These are phyloP conservation scores for Nebria ingens DNA, from an alignment of 1,140 invertebrate genomes.

Conservation along the genomic window DNA sequence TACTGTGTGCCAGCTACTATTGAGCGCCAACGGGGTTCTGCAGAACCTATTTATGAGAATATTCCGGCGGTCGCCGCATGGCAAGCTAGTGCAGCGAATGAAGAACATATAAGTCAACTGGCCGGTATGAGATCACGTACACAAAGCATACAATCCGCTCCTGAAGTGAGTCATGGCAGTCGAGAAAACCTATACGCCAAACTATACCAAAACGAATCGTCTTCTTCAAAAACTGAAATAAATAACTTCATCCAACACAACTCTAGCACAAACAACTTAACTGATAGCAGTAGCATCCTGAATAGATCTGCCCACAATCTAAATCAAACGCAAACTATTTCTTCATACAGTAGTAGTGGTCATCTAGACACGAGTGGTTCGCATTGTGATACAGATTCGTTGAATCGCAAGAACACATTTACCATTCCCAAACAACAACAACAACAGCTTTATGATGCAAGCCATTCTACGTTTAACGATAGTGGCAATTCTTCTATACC, in stretches of 20 bases:
- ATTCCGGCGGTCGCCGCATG: conserved; percentile 42
- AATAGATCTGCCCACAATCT: conserved; percentile 21
- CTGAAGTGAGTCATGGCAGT: conserved; percentile 34
- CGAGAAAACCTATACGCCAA: conserved; percentile 29
- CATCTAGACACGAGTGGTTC: background rate
- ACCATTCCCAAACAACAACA: conserved; percentile 14
- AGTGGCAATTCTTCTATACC: conserved; percentile 21
- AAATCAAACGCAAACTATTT: conserved; percentile 8
- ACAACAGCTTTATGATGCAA: conserved; percentile 13
- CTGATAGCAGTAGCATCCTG: conserved; percentile 10
- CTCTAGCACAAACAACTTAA: conserved; percentile 16
- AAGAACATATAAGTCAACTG: background rate
- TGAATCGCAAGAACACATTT: conserved; percentile 1
- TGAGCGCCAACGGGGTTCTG: conserved; percentile 33
- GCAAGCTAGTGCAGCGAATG: conserved; percentile 18
- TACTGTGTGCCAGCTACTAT: conserved; percentile 45
- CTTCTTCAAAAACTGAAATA: conserved; percentile 22
- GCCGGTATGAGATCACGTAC: conserved; percentile 43
- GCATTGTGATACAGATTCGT: background rate
- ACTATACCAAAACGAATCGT: conserved; percentile 13
- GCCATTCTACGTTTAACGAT: conserved; percentile 12
- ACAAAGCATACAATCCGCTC: conserved; percentile 54
- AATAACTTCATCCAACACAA: conserved; percentile 12
- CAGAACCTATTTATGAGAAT: conserved; percentile 71
- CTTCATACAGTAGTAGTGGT: background rate